phyloP scores from a whole-genome alignment of 2,113 vertebrate species.

The Xenopus borealis region DNA sequence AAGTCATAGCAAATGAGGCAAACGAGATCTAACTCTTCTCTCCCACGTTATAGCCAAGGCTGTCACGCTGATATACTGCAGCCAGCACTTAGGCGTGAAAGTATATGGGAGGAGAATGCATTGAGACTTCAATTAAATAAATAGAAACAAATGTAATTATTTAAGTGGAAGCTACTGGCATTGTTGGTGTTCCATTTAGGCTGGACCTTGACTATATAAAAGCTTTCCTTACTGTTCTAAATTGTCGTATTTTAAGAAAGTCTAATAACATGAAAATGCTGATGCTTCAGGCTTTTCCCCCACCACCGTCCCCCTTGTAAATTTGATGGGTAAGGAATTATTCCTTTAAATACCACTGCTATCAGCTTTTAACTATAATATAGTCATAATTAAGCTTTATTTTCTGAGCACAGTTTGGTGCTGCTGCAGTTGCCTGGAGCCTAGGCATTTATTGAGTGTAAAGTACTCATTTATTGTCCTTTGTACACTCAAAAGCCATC shows the following conservation, averaged over 20 bases:
- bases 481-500: constrained; percentile 61
- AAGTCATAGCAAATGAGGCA: constrained; percentile 8
- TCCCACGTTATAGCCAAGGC: constrained; percentile 3
- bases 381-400: constrained; percentile 64
- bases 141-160: neutral
- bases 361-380: constrained; percentile 63
- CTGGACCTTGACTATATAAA: neutral
- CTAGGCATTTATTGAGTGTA: constrained; percentile 63
- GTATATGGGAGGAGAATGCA: neutral
- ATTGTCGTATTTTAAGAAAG: neutral
- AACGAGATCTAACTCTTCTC: neutral
- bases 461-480: constrained; percentile 69
- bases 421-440: constrained; percentile 64
- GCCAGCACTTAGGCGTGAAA: neutral
- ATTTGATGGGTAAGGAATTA: constrained; percentile 23
- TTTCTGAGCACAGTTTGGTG: constrained; percentile 60
- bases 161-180: neutral
- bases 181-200: neutral
- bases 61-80: constrained; percentile 11
- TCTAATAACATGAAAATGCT: neutral
- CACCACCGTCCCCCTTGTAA: neutral
- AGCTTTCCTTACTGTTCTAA: neutral
- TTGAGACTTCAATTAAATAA: constrained; percentile 11
- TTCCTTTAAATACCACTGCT: constrained; percentile 43
- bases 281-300: neutral